A percentile compares a stretch with the other conserved stretches of the same genome.
Conservation (phyloP, 2,113 vertebrate genomes). For the Anas platyrhynchos region DNA sequence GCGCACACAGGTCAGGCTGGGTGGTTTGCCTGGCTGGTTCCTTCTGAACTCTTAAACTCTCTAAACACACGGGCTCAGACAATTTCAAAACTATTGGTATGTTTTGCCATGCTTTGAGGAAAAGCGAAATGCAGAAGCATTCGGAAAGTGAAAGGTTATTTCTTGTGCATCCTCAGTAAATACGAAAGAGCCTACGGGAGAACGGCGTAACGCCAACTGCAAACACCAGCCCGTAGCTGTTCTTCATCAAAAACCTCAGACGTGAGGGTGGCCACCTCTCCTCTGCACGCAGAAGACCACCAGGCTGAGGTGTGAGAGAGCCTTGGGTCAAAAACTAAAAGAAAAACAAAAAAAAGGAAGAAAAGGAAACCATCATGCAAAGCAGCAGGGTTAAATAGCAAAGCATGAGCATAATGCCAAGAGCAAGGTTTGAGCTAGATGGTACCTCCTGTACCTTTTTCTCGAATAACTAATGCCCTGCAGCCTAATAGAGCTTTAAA, state of each 20-base stretch:
- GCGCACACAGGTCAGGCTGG: neutral
- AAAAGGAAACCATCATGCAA: neutral
- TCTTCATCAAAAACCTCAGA: neutral
- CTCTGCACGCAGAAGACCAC: neutral
- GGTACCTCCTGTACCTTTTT: neutral
- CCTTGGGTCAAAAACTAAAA: neutral
- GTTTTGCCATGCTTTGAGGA: neutral
- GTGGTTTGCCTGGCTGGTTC: neutral
- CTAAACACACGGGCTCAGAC: neutral
- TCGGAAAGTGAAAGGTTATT: conserved; percentile 56
- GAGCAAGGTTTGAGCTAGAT: neutral
- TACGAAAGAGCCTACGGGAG: neutral
- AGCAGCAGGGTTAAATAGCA: neutral
- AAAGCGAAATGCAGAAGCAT: conserved; percentile 13
- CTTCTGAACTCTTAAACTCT: conserved; percentile 52
- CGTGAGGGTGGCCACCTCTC: neutral
- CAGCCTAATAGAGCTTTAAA: neutral
- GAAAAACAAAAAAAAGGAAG: neutral
- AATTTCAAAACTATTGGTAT: neutral
- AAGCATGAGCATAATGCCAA: neutral
- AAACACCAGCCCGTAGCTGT: neutral
- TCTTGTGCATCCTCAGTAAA: conserved; percentile 14
- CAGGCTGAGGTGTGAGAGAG: neutral
- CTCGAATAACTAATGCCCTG: neutral
- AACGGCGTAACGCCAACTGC: neutral